A percentile compares a stretch with the other conserved stretches of the same genome.
Conservation (phyloP, 1,140 invertebrate species). For the Brachionus manjavacas region DNA sequence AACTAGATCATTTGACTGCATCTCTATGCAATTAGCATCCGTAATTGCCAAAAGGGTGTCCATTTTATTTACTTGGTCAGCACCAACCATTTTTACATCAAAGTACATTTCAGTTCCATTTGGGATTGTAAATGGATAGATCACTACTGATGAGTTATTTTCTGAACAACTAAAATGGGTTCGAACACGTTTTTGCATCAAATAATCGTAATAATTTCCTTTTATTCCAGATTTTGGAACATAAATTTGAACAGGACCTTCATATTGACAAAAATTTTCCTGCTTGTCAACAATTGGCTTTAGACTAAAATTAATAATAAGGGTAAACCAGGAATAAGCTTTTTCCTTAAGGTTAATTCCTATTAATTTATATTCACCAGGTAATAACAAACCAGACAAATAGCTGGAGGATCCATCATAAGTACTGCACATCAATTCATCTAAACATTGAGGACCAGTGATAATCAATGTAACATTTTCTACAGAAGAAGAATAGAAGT, state of each 20-base stretch:
- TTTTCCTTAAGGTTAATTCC: background rate
- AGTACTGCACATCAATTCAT: background rate
- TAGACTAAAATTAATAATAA: background rate
- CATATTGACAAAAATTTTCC: background rate
- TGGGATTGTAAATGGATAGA: conserved; percentile 8
- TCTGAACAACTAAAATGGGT: background rate
- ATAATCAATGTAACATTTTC: background rate
- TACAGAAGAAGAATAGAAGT: background rate
- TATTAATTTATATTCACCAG: background rate
- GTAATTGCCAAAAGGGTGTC: background rate
- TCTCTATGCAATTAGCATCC: background rate
- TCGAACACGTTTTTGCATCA: background rate
- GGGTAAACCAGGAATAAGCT: background rate
- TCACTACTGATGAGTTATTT: background rate
- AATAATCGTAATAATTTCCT: background rate
- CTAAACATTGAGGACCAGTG: background rate
- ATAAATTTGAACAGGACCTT: background rate
- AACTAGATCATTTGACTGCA: background rate
- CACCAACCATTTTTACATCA: background rate
- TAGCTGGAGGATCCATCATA: background rate
- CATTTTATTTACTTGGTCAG: background rate
- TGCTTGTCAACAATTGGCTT: background rate
- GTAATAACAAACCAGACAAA: background rate
- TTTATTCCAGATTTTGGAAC: background rate
- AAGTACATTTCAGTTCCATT: background rate